Conservation (phyloP, 92 coral and sea anemone species). For the Nematostella vectensis region DNA sequence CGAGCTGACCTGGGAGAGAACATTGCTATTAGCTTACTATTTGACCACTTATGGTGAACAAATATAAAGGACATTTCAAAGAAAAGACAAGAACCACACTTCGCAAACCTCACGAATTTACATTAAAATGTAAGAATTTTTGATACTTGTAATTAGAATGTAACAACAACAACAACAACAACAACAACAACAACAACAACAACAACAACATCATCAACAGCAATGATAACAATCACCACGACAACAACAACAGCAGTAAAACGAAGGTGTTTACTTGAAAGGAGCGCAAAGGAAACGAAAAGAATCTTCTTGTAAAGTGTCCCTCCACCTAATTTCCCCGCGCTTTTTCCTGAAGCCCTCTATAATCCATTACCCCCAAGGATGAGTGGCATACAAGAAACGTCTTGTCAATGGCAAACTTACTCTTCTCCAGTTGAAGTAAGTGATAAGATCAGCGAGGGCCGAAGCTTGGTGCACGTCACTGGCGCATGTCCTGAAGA, state of each 20-base stretch:
- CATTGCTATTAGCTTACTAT: no score
- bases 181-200: no score
- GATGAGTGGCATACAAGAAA: no score
- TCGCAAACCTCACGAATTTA: neutral
- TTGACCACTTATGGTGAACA: no score
- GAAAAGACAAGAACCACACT: constrained; percentile 13
- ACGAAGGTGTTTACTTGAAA: no score
- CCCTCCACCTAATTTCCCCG: neutral
- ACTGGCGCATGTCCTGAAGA: constrained; percentile 89
- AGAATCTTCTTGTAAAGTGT: neutral
- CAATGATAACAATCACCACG: no score
- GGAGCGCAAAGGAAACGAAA: neutral
- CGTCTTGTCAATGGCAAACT: no score
- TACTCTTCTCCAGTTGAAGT: constrained; percentile 95
- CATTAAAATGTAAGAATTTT: neutral
- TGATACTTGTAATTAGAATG: neutral
- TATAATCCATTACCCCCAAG: no score
- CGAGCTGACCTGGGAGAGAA: constrained; percentile 72
- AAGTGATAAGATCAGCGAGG: constrained; percentile 70
- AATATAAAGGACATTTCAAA: constrained; percentile 5
- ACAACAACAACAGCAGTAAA: no score
- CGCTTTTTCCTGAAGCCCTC: no score
- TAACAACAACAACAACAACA: neutral
- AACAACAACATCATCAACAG: no score
- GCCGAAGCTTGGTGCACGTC: constrained; percentile 82